Conservation (phyloP, 2,888 invertebrate species). For the Hedychridium roseum region DNA sequence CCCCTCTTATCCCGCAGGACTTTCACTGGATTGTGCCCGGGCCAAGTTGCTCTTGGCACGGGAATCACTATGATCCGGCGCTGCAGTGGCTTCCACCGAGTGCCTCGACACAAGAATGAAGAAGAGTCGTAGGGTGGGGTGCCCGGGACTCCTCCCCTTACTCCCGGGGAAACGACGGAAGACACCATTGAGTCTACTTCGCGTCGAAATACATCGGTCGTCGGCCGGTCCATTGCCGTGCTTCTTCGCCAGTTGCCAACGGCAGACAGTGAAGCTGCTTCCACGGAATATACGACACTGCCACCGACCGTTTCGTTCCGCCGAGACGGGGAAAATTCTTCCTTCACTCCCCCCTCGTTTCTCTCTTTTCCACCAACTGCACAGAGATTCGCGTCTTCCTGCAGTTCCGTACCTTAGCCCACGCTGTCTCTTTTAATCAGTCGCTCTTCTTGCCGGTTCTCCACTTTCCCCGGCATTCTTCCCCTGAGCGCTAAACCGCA, state of each 20-base stretch:
- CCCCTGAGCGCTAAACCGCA: slow-evolving; percentile 1
- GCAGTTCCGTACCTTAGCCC: not conserved
- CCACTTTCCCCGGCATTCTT: not conserved
- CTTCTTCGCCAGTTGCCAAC: slow-evolving; percentile 11
- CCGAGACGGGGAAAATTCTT: slow-evolving; percentile 8
- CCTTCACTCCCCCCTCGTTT: slow-evolving; percentile 2
- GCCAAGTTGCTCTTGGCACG: slow-evolving; percentile 39
- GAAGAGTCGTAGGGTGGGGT: too few species aligned
- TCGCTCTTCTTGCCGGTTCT: not conserved
- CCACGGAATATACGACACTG: slow-evolving; percentile 15
- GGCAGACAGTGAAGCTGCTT: slow-evolving; percentile 14
- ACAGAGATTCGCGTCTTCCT: slow-evolving; percentile 4
- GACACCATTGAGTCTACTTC: slow-evolving; percentile 16
- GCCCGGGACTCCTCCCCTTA: too few species aligned
- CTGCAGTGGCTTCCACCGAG: slow-evolving; percentile 6
- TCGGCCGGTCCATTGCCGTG: slow-evolving; percentile 15
- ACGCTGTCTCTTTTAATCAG: not conserved
- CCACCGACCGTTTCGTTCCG: slow-evolving; percentile 12
- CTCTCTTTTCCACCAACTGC: slow-evolving; percentile 10
- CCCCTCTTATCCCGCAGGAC: slow-evolving; percentile 16
- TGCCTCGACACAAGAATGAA: slow-evolving; percentile 17
- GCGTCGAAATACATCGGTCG: slow-evolving; percentile 30
- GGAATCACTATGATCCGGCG: slow-evolving; percentile 23
- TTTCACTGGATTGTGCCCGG: slow-evolving; percentile 38
- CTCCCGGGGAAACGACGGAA: slow-evolving; percentile 15